Evolutionary conservation across 1,140 invertebrate species (phyloP).

Genomic region (Trichonephila clavipes): DNA sequence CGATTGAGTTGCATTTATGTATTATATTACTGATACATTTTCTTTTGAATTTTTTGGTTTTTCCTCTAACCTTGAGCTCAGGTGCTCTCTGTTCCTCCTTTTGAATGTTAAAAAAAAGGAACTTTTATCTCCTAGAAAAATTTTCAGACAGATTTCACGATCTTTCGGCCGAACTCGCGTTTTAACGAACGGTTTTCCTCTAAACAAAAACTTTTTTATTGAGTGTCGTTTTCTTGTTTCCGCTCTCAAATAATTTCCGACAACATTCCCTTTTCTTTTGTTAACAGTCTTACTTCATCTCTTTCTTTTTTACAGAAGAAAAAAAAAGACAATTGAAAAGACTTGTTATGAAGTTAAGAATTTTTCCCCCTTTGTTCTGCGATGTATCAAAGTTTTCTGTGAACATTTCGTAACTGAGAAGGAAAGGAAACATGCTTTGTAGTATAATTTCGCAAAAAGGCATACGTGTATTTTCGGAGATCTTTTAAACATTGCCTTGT

Average conservation of each 20-base stretch:
- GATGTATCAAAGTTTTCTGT: conserved; percentile 30
- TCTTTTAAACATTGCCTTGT: not conserved
- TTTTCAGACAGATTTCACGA: not conserved
- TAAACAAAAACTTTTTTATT: conserved; percentile 9
- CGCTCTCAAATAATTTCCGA: conserved; percentile 51
- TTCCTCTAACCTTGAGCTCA: not conserved
- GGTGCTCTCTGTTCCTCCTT: not conserved
- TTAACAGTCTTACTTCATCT: conserved; percentile 7
- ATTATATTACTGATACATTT: not conserved
- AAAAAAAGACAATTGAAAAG: conserved; percentile 36
- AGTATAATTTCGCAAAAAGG: not conserved
- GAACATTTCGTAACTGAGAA: conserved; percentile 19
- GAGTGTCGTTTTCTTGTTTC: conserved; percentile 20
- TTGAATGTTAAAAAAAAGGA: not conserved
- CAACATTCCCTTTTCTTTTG: conserved; percentile 44
- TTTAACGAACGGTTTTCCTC: conserved; percentile 29
- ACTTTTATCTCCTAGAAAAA: conserved; percentile 19
- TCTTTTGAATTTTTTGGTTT: not conserved
- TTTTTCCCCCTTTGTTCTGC: not conserved
- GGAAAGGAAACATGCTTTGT: conserved; percentile 5
- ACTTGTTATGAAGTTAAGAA: conserved; percentile 33
- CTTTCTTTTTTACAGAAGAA: not conserved
- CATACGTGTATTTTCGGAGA: not conserved
- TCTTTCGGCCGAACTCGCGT: conserved; percentile 6
- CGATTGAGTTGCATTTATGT: too few species aligned